A percentile compares a stretch with the other conserved stretches of the same genome.
Evolutionary conservation across 1,140 invertebrate species (phyloP).

Genomic region (Sycophila sp.): DNA sequence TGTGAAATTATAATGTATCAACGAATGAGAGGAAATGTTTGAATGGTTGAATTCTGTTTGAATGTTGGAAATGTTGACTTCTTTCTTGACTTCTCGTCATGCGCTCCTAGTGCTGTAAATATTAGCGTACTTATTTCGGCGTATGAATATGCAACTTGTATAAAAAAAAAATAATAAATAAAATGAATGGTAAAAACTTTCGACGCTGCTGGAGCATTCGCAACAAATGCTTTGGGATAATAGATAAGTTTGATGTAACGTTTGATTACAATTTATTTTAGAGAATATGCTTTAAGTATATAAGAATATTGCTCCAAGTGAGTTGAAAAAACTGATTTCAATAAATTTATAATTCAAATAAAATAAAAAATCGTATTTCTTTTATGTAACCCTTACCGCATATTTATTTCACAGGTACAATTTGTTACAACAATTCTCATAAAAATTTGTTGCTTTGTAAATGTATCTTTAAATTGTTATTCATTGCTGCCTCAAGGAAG

Average conservation of each 20-base stretch:
- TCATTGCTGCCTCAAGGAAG: no score
- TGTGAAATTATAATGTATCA: no score
- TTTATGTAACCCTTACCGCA: not conserved
- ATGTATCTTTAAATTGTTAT: no score
- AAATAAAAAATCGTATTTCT: not conserved
- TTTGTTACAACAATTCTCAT: no score
- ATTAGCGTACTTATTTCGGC: slow-evolving; percentile 16
- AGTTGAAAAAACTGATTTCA: slow-evolving; percentile 43
- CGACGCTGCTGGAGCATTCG: no score
- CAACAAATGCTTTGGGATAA: not conserved
- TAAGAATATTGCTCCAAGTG: slow-evolving; percentile 21
- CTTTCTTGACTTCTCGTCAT: no score
- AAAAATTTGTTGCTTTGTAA: not conserved
- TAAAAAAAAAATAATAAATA: not conserved
- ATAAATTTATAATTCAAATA: slow-evolving; percentile 55
- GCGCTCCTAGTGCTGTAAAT: slow-evolving; percentile 25
- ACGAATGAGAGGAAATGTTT: no score
- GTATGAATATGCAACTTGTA: not conserved
- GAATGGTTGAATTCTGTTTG: no score
- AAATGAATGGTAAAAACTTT: not conserved
- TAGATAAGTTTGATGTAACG: not conserved
- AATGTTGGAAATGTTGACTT: no score
- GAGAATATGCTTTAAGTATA: slow-evolving; percentile 25
- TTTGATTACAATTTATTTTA: slow-evolving; percentile 6
- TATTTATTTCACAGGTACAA: not conserved